Conservation (phyloP, 2,113 vertebrate genomes). For the Laticauda colubrina region DNA sequence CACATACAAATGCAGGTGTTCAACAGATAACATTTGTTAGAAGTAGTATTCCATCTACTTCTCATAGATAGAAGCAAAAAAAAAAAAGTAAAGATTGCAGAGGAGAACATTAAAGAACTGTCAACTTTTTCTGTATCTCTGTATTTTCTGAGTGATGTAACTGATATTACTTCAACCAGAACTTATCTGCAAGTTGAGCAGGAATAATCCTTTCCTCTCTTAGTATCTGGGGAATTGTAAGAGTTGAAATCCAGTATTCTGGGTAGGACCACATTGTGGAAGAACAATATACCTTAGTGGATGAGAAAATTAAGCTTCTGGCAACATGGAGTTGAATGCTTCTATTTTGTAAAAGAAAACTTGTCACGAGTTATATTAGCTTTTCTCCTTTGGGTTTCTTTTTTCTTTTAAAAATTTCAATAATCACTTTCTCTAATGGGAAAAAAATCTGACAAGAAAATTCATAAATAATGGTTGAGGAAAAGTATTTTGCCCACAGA, state of each 20-base stretch:
- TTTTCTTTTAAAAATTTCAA: neutral
- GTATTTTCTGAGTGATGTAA: neutral
- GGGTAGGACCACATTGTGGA: neutral
- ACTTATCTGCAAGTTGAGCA: neutral
- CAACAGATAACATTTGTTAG: neutral
- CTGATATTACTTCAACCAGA: neutral
- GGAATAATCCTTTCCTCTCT: neutral
- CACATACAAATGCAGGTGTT: neutral
- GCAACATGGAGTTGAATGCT: neutral
- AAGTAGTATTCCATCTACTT: neutral
- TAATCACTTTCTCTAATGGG: neutral
- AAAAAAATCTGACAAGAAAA: neutral
- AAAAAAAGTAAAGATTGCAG: neutral
- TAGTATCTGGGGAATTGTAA: neutral
- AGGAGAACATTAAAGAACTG: neutral
- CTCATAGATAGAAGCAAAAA: neutral
- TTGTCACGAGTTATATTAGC: neutral
- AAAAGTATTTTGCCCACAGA: too few relatives aligned
- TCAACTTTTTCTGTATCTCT: neutral
- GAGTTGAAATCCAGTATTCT: neutral
- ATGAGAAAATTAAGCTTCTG: neutral
- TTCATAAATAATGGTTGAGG: neutral
- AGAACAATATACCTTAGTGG: neutral
- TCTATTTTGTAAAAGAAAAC: neutral
- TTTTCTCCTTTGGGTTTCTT: neutral